A percentile compares a stretch with the other conserved stretches of the same genome.
phyloP scores from a whole-genome alignment of 1,140 invertebrate genomes.

The Neodiprion lecontei region DNA sequence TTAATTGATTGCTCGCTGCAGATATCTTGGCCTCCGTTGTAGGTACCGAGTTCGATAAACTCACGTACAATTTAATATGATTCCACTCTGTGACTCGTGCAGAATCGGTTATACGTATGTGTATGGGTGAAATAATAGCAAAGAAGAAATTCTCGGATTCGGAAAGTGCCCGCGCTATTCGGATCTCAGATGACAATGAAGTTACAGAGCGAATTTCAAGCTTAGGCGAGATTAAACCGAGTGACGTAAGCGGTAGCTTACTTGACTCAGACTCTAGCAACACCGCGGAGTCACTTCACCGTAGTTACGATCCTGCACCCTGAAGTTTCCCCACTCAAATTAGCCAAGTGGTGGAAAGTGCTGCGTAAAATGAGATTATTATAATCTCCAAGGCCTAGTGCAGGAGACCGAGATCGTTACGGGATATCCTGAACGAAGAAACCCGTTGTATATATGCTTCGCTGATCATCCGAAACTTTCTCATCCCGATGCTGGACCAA shows the following conservation, averaged over 20 bases:
- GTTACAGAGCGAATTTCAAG: slow-evolving; percentile 22
- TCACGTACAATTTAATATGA: too few species aligned
- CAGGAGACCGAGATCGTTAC: slow-evolving; percentile 2
- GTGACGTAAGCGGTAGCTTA: slow-evolving; percentile 17
- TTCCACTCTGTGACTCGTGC: too few species aligned
- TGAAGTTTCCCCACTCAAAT: slow-evolving; percentile 59
- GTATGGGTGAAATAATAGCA: too few species aligned
- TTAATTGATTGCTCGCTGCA: too few species aligned
- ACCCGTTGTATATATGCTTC: slow-evolving; percentile 49
- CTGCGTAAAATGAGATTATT: slow-evolving; percentile 61
- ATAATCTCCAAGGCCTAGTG: slow-evolving; percentile 60
- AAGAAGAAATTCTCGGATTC: too few species aligned
- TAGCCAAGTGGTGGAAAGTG: slow-evolving; percentile 54
- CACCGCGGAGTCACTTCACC: not conserved
- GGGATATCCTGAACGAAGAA: slow-evolving; percentile 58
- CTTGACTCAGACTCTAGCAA: not conserved
- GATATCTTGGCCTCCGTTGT: too few species aligned
- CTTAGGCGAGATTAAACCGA: slow-evolving; percentile 48
- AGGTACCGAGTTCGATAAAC: too few species aligned
- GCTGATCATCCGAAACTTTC: too few species aligned
- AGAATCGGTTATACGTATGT: too few species aligned
- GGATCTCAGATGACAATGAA: too few species aligned
- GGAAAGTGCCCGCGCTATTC: too few species aligned
- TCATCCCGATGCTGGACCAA: too few species aligned
- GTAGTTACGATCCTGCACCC: slow-evolving; percentile 16